A percentile compares a stretch with the other conserved stretches of the same genome.
phyloP scores from a whole-genome alignment of 2,113 vertebrate genomes.

The Oryzias javanicus region DNA sequence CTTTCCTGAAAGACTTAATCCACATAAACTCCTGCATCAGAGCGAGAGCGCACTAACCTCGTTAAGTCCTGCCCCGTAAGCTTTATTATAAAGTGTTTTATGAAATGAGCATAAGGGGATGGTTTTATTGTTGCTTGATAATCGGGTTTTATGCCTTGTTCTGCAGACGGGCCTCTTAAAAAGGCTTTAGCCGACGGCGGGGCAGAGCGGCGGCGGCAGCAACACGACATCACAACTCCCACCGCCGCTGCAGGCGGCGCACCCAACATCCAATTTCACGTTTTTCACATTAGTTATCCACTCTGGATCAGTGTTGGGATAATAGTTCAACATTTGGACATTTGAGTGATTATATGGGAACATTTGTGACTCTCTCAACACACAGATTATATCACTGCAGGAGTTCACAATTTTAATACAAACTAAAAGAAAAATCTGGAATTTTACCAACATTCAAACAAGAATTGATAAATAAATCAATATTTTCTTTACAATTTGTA shows the following conservation, averaged over 20 bases:
- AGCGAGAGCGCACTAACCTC: constrained; percentile 26
- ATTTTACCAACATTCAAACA: too few relatives aligned
- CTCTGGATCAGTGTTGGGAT: too few relatives aligned
- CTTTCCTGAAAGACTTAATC: constrained; percentile 8
- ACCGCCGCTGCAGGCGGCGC: background rate
- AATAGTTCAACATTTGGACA: too few relatives aligned
- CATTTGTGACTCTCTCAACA: too few relatives aligned
- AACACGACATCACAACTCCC: background rate
- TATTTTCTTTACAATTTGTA: too few relatives aligned
- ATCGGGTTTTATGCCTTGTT: constrained; percentile 77
- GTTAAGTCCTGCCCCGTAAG: constrained; percentile 44
- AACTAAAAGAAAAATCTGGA: too few relatives aligned
- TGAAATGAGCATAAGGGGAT: constrained; percentile 71
- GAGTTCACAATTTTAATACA: too few relatives aligned
- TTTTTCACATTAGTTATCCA: too few relatives aligned
- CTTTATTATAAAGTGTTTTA: constrained; percentile 61
- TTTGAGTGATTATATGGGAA: too few relatives aligned
- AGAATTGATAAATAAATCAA: too few relatives aligned
- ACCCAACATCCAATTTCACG: too few relatives aligned
- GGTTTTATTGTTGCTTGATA: constrained; percentile 77
- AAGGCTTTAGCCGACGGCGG: constrained; percentile 48
- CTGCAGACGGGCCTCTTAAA: constrained; percentile 67
- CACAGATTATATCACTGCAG: too few relatives aligned
- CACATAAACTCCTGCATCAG: constrained; percentile 16
- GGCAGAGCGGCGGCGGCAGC: constrained; percentile 29